Conservation (phyloP, 1,140 invertebrate genomes). For the Ladona fulva region DNA sequence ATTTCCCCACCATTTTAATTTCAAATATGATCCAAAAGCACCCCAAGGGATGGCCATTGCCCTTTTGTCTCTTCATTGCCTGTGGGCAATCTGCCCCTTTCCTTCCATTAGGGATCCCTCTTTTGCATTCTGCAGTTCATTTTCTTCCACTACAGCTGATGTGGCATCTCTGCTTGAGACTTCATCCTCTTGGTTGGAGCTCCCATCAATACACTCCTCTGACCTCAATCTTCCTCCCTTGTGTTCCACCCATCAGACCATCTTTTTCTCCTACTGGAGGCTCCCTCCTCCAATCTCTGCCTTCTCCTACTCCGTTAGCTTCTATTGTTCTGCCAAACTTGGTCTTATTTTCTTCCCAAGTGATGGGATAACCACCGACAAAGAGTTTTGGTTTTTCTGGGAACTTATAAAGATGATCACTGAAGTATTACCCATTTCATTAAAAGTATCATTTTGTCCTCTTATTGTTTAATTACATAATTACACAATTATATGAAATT, state of each 20-base stretch:
- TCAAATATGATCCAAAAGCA: neutral
- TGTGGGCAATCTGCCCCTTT: neutral
- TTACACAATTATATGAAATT: too few species aligned
- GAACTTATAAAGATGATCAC: neutral
- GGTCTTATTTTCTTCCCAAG: neutral
- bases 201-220: neutral
- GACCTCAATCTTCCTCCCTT: slow-evolving; percentile 1
- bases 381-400: neutral
- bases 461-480: too few species aligned
- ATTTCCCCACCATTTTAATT: neutral
- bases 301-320: neutral
- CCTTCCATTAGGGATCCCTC: neutral
- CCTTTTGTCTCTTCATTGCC: neutral
- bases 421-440: neutral
- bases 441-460: too few species aligned
- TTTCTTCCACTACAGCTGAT: neutral
- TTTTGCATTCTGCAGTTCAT: neutral
- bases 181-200: neutral
- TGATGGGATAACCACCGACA: neutral
- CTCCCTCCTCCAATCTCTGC: neutral
- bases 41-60: neutral
- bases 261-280: neutral
- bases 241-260: neutral
- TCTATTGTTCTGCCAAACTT: neutral
- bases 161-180: neutral